Percentiles rank a stretch among this genome's conserved stretches.
Conservation (phyloP, 2,888 invertebrate species). For the Eutolmus rufibarbis region DNA sequence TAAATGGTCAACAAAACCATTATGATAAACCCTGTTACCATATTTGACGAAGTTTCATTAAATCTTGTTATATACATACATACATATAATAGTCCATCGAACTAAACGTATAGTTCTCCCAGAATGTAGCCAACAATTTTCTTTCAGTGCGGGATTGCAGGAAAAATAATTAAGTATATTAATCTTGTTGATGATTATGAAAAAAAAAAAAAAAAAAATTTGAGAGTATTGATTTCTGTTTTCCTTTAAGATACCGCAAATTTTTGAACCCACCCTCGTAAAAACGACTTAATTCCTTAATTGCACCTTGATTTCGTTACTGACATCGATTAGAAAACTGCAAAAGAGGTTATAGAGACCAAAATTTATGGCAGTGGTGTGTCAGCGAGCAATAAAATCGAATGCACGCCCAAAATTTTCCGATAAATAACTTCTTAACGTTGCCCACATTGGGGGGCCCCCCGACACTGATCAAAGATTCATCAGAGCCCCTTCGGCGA, state of each 20-base stretch:
- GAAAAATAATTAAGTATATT: no score
- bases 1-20: no score
- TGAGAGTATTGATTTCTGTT: not conserved
- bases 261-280: not conserved
- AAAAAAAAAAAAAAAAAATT: not conserved
- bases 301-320: not conserved
- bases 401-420: slow-evolving; percentile 9
- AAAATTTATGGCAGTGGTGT: slow-evolving; percentile 18
- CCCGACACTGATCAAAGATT: not conserved
- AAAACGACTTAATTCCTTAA: not conserved
- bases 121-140: no score
- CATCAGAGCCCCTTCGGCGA: not conserved
- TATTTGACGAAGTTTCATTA: no score
- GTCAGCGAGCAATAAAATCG: not conserved
- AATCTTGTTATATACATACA: no score
- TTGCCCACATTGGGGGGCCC: not conserved
- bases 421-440: slow-evolving; percentile 25
- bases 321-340: not conserved
- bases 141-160: no score
- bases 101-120: no score
- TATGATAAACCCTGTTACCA: no score
- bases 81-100: no score
- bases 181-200: no score
- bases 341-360: not conserved
- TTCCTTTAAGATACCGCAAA: not conserved